Base-by-base conservation (phyloP, 2,797 vertebrate species). In the Eospalax fontanierii region DNA sequence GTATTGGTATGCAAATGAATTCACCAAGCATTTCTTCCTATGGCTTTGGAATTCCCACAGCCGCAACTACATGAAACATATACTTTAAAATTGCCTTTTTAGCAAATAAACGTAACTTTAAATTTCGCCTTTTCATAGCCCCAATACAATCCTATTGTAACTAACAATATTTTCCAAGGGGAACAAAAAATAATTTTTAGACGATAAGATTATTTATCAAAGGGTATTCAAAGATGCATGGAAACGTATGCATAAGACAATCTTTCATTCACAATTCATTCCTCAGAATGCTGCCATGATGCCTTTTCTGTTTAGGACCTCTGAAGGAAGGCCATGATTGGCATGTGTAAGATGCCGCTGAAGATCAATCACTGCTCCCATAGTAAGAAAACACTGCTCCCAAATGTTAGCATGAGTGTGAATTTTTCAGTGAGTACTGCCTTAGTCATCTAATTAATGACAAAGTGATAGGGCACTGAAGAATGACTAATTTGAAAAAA, bases 1-100 rank as follows among this genome's bases (percentile, higher is more conserved):
- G 96, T 97, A 96, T 96, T 97, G 97, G 89, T 68, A 97, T 96
- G 96, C 90, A 97, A 97, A 97, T 97, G n/a, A 96, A 91, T 82
- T 93, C 87, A 96, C 79, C 80, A 96, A 97, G 94, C 96, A 96
- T 96, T 97, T 97, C 95, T 97, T 97, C 95, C 94, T 90, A 93
- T 94, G 63, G 80, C 79, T 97, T 94, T 92, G 93, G 90, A 97
- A 97, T 97, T 97, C 97, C 97, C 96, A 97, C 46, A 97, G 92
- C 96, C 78, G 88, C 95, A 91, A 94, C 84, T 95, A 93, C 84
- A 94, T 88, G 84, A 97, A 95, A 96, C 19, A 71, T 97, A 91
- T 87, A 95, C 93, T 97, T 96, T 87, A 85, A 89, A 94, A 90
- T 80, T 95, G 66, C n/a, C 93, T 95, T 96, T 93, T 79, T 94